Evolutionary conservation across 2,888 invertebrate genomes (phyloP).

Genomic region (Elegia similella): DNA sequence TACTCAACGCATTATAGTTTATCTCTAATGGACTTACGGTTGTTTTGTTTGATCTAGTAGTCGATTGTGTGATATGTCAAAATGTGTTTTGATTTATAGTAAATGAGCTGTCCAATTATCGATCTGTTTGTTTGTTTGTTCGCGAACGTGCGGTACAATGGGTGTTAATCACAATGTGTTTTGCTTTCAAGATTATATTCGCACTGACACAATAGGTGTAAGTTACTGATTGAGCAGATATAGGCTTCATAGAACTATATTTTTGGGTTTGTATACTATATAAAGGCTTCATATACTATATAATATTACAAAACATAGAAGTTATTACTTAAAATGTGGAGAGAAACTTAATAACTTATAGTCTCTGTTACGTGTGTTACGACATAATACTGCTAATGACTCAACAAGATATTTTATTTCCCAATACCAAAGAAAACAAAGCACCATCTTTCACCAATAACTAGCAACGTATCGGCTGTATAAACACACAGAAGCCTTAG

Average conservation of each 20-base stretch:
- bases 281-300: too few species aligned
- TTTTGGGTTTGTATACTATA: too few species aligned
- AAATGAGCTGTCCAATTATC: constrained; percentile 5
- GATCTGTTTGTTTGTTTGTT: background rate
- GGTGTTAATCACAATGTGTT: background rate
- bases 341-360: too few species aligned
- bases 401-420: background rate
- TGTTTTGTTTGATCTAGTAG: constrained; percentile 1
- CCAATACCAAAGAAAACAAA: background rate
- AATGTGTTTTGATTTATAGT: constrained; percentile 11
- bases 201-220: background rate
- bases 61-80: constrained; percentile 6
- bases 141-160: background rate
- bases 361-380: too few species aligned
- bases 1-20: background rate
- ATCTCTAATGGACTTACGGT: constrained; percentile 2
- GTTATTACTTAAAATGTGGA: too few species aligned
- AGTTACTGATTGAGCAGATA: background rate
- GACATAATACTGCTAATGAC: too few species aligned
- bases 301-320: too few species aligned
- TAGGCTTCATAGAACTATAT: too few species aligned
- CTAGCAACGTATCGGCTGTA: background rate
- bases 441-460: background rate
- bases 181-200: background rate
- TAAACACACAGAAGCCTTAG: background rate